Evolutionary conservation across 2,797 vertebrate species (phyloP).

Genomic region (Crax fasciolata): DNA sequence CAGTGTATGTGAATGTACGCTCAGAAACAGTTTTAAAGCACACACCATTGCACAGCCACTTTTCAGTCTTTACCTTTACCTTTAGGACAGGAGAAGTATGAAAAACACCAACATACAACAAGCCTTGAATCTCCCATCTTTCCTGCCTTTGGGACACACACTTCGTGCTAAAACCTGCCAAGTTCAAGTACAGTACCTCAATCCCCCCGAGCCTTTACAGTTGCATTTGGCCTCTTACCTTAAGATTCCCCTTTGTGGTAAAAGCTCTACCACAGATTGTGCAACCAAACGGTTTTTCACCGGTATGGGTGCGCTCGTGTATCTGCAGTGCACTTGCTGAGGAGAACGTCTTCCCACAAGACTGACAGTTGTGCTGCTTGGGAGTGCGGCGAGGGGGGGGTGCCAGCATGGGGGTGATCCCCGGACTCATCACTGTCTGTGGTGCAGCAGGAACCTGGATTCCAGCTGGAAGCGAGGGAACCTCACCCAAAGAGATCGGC

Average conservation of each 20-base stretch:
- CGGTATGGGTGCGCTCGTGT: conserved; percentile 99
- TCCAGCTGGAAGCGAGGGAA: conserved; percentile 89
- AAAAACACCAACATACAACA: background rate
- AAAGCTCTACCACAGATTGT: conserved; percentile 99
- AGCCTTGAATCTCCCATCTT: background rate
- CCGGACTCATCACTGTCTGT: conserved; percentile 91
- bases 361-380: conserved; percentile 99
- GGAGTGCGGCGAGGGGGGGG: conserved; percentile 96
- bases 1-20: rapidly evolving
- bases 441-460: conserved; percentile 91
- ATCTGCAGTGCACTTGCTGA: conserved; percentile 99
- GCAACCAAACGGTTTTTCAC: conserved; percentile 99
- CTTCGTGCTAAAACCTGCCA: background rate
- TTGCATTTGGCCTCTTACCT: conserved; percentile 88
- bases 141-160: background rate
- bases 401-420: conserved; percentile 95
- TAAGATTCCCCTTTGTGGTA: conserved; percentile 99
- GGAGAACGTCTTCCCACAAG: conserved; percentile 99
- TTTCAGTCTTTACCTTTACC: background rate
- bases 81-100: background rate
- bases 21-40: background rate
- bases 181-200: conserved; percentile 3
- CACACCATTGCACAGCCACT: background rate
- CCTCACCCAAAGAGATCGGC: conserved; percentile 90
- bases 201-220: conserved; percentile 48